These are phyloP conservation scores for Amphibalanus amphitrite DNA, from an alignment of 1,140 invertebrate species.

Conservation along the genomic window DNA sequence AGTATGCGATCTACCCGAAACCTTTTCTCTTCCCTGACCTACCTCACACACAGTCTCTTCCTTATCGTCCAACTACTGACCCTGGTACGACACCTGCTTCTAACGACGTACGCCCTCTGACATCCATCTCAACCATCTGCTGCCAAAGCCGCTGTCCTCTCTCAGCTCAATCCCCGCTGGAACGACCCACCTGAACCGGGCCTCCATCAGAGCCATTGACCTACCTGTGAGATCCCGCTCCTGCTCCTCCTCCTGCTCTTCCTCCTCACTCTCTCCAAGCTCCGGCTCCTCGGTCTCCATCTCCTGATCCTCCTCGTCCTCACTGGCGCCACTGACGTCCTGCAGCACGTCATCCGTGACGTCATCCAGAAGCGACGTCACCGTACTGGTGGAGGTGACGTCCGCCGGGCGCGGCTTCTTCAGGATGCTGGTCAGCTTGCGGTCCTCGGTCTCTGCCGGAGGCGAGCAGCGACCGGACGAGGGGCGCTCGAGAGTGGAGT, in stretches of 20 bases:
- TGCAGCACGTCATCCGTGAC: background rate
- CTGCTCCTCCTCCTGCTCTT: no score
- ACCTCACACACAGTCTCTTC: no score
- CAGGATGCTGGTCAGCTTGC: conserved; percentile 17
- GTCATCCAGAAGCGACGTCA: background rate
- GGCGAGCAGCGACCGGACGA: background rate
- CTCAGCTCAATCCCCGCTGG: no score
- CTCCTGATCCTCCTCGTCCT: background rate
- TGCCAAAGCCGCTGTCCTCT: no score
- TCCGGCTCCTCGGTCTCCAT: background rate
- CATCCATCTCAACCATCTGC: no score
- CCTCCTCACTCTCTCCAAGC: no score
- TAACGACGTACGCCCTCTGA: no score
- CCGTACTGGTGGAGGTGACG: conserved; percentile 7
- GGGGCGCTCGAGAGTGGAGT: conserved; percentile 1
- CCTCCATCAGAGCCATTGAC: background rate
- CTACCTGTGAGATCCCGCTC: background rate
- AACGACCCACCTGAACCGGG: no score
- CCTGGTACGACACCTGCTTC: no score
- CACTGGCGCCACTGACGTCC: background rate
- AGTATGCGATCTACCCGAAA: no score
- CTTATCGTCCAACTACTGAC: no score
- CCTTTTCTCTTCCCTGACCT: no score
- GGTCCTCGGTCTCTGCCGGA: background rate
- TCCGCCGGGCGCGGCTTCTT: conserved; percentile 18